Evolutionary conservation across 2,888 invertebrate species (phyloP), one percentile per base, ranked within the genome.

Genomic region (Ganaspis brasiliensis): DNA sequence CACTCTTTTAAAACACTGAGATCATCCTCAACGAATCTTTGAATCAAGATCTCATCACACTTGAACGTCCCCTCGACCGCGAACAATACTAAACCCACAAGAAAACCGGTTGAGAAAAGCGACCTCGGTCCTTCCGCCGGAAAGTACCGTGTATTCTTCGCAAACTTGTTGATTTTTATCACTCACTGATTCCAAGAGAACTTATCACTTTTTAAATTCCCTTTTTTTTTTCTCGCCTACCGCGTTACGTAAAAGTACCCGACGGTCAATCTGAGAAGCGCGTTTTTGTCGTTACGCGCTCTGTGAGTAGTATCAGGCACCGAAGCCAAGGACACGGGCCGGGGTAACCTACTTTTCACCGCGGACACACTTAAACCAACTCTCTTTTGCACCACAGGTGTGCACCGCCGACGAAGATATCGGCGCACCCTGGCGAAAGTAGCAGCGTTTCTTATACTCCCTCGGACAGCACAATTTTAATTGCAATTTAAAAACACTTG

Each of bases 271-370:
- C 40, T 67, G 67, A 24, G 67, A 67, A 67, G 67, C 45, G 67
- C 67, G 67, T 67, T 67, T 40, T 67, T 40, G 40, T 16, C 67
- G 67, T 67, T 37, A 67, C 67, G 67, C 67, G 67, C 67, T 67
- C 67, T 67, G 40, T 67, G 67, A 45, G 67, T 67, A 40, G 67
- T 67, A 67, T 67, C 67, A 67, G 67, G 67, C 67, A 67, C 67
- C 67, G 40, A 40, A 67, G 67, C 67, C 67, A 67, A 67, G 67
- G 67, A 67, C 67, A 67, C 40, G 67, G 24, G 63, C 63, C 24
- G 45, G 21, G 40, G 21, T 67, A 67, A 67, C 67, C 67, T 45
- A 67, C 67, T 67, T 67, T 67, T 67, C 67, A 67, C 67, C 67
- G 40, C 67, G 67, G 67, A 67, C 67, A 67, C 67, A 67, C 67